A percentile compares a stretch with the other conserved stretches of the same genome.
Evolutionary conservation across 35 echinoderm and acorn worm species (phyloP).

Genomic region (Apostichopus parvimensis): DNA sequence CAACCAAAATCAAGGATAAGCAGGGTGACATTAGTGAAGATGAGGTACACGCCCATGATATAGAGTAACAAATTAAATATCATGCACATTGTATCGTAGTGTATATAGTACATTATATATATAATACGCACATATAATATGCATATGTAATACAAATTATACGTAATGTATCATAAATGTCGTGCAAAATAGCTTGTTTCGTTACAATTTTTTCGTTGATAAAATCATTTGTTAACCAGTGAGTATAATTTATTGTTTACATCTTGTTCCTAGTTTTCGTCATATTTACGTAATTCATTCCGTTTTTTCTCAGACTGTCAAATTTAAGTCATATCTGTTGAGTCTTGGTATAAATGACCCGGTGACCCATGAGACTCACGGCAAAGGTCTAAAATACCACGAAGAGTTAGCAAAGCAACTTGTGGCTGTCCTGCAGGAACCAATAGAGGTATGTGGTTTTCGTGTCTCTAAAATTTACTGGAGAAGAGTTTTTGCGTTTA

Average conservation of each 20-base stretch:
- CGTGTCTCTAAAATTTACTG: not conserved
- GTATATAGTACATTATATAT: too few species aligned
- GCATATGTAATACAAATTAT: too few species aligned
- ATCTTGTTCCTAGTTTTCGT: not conserved
- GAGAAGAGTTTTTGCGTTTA: too few species aligned
- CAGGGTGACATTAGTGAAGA: constrained; percentile 96
- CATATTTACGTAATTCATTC: too few species aligned
- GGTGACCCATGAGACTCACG: constrained; percentile 94
- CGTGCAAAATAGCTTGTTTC: too few species aligned
- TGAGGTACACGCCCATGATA: constrained; percentile 62
- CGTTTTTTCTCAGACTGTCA: constrained; percentile 74
- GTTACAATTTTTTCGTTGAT: too few species aligned
- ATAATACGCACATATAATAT: too few species aligned
- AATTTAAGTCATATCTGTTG: constrained; percentile 97
- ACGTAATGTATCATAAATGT: too few species aligned
- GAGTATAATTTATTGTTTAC: too few species aligned
- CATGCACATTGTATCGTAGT: too few species aligned
- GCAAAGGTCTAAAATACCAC: constrained; percentile 91
- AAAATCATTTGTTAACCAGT: too few species aligned
- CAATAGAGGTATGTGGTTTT: constrained; percentile 72
- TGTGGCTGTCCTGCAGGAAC: constrained; percentile 66
- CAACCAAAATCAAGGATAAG: constrained; percentile 97
- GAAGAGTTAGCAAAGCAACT: constrained; percentile 94
- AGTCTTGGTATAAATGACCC: constrained; percentile 96
- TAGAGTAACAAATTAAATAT: too few species aligned